These are phyloP conservation scores for Cepaea hortensis DNA, from an alignment of 2,888 invertebrate species.

Conservation along the genomic window DNA sequence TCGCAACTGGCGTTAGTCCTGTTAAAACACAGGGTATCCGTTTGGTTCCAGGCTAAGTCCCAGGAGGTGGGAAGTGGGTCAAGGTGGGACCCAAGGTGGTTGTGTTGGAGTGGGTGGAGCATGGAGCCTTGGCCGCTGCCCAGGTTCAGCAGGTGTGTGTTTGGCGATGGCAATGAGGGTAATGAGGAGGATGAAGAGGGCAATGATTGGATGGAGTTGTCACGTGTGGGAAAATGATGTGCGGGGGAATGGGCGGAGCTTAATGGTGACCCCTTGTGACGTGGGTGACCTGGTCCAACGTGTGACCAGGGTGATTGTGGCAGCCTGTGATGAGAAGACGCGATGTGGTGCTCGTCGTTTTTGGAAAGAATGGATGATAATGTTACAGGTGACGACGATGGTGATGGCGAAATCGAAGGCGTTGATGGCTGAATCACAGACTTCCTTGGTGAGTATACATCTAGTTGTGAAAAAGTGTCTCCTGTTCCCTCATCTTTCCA, in stretches of 20 bases:
- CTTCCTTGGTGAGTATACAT: background rate
- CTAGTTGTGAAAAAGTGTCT: background rate
- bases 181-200: background rate
- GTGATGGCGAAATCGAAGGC: background rate
- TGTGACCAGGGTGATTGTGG: background rate
- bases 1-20: constrained; percentile 9
- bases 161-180: background rate
- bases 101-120: background rate
- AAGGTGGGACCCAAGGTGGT: background rate
- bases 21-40: constrained; percentile 24
- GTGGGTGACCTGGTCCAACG: background rate
- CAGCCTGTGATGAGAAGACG: background rate
- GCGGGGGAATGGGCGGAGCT: constrained; percentile 7
- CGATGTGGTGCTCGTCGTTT: background rate
- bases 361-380: background rate
- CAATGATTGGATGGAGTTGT: background rate
- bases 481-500: background rate
- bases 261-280: constrained; percentile 17
- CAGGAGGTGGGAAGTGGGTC: constrained; percentile 22
- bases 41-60: constrained; percentile 19
- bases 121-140: background rate
- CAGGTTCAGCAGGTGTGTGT: background rate
- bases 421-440: background rate
- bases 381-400: background rate
- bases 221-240: background rate